Base-by-base conservation (phyloP, 1,140 invertebrate species). In the Drosophila triauraria region DNA sequence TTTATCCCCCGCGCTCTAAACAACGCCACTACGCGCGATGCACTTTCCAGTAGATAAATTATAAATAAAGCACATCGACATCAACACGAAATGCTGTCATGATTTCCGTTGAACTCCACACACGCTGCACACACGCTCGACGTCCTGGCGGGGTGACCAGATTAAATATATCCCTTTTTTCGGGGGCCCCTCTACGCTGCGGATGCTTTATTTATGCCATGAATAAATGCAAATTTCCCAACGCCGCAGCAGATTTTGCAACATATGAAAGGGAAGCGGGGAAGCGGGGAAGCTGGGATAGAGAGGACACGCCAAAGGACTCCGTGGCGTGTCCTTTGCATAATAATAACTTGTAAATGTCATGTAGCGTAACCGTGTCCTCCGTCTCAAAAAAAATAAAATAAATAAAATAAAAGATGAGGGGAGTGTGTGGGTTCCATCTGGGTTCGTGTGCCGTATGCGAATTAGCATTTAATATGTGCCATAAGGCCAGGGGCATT, bases 331-430 rank as follows among this genome's bases (percentile, higher is more conserved):
- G 80, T 87, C 84, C 84, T 87, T 87, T 87, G 84, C 84, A 87
- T 87, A 87, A 87, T 87, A 87, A 87, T 87, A 87, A 75, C 84
- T 88, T 87, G 84, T 87, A 87, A 83, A 80, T 88, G 84, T 84
- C 84, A 84, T 84, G 84, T 88, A 88, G 84, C 68, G 77, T 70
- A 68, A 44, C 60, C 46, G 47, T 65, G 53, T 75, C 60, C 62
- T 35, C 46, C 42, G 27, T 74, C 57, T 57, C 30, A 75, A 42
- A 72, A 47, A 40, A 27, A 25, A 40, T 4, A n/a, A n/a, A 40
- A 13, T 15, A 61, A 63, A 64, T 30, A 54, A 23, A 42, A 47
- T 25, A 68, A 40, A 68, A 69, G 64, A 48, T 13, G 30, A 10
- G 7, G 35, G 8, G 12, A 17, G 38, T 35, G 30, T 40, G 57